Percentiles rank a stretch among this genome's conserved stretches.
These are phyloP conservation scores for Cryptoblepharus egeriae DNA, from an alignment of 2,797 vertebrate species.

Conservation along the genomic window DNA sequence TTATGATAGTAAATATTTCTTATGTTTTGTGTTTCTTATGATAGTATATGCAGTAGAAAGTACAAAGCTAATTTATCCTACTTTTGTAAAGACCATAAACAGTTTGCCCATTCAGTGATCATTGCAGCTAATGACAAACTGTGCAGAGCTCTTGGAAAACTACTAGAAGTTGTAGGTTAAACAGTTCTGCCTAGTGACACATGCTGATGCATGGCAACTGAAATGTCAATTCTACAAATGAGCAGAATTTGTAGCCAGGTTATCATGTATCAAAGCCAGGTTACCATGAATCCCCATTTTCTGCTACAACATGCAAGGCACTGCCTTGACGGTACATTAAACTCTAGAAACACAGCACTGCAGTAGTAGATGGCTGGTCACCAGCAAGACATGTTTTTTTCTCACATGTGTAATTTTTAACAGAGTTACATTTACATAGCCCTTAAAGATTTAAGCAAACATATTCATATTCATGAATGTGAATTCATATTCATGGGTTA, in stretches of 20 bases:
- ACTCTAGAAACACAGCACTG: not conserved
- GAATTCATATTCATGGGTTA: slow-evolving; percentile 43
- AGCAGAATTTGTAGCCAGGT: not conserved
- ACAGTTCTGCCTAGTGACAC: not conserved
- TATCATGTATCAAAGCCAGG: too few relatives aligned
- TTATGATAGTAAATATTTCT: not conserved
- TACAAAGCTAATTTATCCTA: not conserved
- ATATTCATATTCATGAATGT: too few relatives aligned
- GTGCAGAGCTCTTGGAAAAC: not conserved
- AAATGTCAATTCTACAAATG: not conserved
- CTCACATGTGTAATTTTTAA: not conserved
- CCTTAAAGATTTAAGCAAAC: slow-evolving; percentile 37
- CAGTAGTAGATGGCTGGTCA: not conserved
- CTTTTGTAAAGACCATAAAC: not conserved
- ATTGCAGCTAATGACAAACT: not conserved
- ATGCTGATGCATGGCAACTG: not conserved
- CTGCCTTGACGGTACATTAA: not conserved
- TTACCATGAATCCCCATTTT: too few relatives aligned
- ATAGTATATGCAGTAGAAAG: not conserved
- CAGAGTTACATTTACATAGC: not conserved
- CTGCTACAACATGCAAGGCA: not conserved
- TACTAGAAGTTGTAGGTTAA: not conserved
- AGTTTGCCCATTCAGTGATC: not conserved
- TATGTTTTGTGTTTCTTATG: not conserved
- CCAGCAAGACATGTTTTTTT: slow-evolving; percentile 12